Evolutionary conservation across 2,113 vertebrate species (phyloP).

Genomic region (Vulpes lagopus): DNA sequence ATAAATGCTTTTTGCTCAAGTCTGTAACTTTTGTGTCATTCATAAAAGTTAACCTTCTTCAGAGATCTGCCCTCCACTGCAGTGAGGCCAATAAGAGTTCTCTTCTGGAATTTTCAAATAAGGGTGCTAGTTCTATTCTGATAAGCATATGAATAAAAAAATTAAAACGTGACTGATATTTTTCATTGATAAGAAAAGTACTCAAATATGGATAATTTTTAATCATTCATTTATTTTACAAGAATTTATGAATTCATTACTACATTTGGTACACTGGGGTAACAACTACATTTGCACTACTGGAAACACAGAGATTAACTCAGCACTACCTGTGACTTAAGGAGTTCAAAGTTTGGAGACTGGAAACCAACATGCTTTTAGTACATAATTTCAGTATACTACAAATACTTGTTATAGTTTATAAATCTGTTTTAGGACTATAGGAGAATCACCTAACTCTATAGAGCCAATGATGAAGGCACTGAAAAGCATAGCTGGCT

Average conservation of each 20-base stretch:
- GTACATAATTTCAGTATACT: constrained; percentile 3
- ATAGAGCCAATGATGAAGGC: not conserved
- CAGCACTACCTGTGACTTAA: not conserved
- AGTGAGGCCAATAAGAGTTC: not conserved
- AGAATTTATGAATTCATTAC: not conserved
- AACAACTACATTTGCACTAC: not conserved
- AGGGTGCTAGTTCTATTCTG: not conserved
- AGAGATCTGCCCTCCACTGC: not conserved
- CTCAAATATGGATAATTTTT: not conserved
- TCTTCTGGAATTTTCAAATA: not conserved
- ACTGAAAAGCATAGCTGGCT: not conserved
- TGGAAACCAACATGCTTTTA: not conserved
- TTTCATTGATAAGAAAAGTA: constrained; percentile 34
- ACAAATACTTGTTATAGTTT: constrained; percentile 5
- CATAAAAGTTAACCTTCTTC: not conserved
- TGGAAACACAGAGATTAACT: constrained; percentile 1
- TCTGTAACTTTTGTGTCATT: constrained; percentile 18
- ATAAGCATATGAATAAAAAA: not conserved
- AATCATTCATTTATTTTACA: not conserved
- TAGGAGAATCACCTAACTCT: not conserved
- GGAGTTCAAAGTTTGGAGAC: constrained; percentile 27
- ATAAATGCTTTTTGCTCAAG: not conserved
- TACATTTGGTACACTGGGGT: not conserved
- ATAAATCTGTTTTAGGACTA: constrained; percentile 35
- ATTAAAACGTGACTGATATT: not conserved